phyloP scores from a whole-genome alignment of 2,888 invertebrate species.

The Halocaridina rubra region DNA sequence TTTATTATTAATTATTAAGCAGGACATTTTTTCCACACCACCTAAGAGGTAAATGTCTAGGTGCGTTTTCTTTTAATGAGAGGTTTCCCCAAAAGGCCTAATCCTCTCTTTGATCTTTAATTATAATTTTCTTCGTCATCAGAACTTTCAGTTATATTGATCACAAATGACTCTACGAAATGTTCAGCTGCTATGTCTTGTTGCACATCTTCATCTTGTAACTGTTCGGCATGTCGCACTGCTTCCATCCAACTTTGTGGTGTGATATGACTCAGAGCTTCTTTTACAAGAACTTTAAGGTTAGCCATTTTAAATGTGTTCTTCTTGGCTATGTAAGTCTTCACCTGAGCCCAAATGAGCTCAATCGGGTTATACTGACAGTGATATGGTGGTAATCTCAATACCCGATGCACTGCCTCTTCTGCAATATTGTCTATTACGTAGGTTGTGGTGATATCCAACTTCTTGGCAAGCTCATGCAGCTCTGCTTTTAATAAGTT shows the following conservation, averaged over 20 bases:
- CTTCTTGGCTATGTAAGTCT: background rate
- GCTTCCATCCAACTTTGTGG: conserved; percentile 6
- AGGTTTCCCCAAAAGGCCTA: background rate
- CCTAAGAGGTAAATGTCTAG: too few relatives aligned
- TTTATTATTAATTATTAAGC: too few relatives aligned
- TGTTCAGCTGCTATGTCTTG: background rate
- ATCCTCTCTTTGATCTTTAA: background rate
- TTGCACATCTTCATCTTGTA: conserved; percentile 5
- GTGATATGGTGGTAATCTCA: conserved; percentile 27
- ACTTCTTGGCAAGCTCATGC: conserved; percentile 11
- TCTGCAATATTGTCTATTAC: background rate
- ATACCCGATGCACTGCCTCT: background rate
- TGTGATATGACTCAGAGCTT: conserved; percentile 14
- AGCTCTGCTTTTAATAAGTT: background rate
- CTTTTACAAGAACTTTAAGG: background rate
- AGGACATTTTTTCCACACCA: too few relatives aligned
- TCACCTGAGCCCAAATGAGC: conserved; percentile 19
- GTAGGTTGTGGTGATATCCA: background rate
- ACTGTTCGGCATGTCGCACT: conserved; percentile 2
- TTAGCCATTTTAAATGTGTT: conserved; percentile 23
- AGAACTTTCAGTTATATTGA: background rate
- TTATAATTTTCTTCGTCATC: background rate
- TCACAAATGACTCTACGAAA: conserved; percentile 1
- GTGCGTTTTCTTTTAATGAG: too few relatives aligned
- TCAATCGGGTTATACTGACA: conserved; percentile 22